Evolutionary conservation across 2,113 vertebrate species (phyloP).

Genomic region (Actinemys pallida): DNA sequence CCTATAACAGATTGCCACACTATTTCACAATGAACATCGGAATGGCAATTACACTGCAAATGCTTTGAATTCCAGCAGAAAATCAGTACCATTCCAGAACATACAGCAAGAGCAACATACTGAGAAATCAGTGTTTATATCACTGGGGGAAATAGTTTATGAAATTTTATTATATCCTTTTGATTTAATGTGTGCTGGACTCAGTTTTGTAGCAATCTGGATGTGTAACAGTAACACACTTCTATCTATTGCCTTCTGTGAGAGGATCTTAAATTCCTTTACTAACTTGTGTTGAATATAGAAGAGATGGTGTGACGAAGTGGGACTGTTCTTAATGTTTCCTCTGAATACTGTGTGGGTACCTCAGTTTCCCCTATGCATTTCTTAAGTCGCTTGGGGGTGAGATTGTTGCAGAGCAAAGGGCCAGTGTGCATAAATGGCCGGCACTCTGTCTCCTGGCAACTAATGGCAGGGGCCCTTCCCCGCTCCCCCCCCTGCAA

Average conservation of each 20-base stretch:
- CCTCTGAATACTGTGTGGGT: too few species aligned
- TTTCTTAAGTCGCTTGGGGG: too few species aligned
- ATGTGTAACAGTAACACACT: background rate
- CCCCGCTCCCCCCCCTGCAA: too few species aligned
- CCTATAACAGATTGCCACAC: background rate
- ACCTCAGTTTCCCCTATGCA: too few species aligned
- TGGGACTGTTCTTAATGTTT: too few species aligned
- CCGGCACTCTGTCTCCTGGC: too few species aligned
- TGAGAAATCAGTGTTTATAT: constrained; percentile 2
- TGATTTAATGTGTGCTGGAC: background rate
- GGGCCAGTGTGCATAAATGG: too few species aligned
- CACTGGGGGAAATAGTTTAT: background rate
- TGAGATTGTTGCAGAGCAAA: too few species aligned
- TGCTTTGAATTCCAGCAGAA: constrained; percentile 8
- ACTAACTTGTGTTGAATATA: background rate
- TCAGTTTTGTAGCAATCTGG: background rate
- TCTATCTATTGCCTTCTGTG: background rate
- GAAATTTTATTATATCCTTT: constrained; percentile 4
- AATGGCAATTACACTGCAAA: background rate
- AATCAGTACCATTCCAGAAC: background rate
- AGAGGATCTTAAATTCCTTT: background rate
- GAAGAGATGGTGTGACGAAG: background rate
- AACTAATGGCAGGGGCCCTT: too few species aligned
- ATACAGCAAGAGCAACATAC: background rate
- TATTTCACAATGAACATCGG: background rate